Conservation (phyloP, 2,888 invertebrate genomes). For the Nebria salina region DNA sequence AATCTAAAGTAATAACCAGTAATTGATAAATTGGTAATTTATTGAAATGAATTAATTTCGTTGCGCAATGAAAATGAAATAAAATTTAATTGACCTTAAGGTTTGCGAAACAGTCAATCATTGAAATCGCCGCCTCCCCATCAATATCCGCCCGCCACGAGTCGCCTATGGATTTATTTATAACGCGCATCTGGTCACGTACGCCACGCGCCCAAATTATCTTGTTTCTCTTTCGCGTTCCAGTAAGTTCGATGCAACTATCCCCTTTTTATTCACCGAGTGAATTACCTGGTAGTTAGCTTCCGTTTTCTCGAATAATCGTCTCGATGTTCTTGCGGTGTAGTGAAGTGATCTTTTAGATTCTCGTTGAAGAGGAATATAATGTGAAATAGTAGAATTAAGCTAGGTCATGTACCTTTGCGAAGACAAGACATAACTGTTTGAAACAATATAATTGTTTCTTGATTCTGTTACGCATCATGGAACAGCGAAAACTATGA, state of each 20-base stretch:
- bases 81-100: neutral
- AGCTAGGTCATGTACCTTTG: slow-evolving; percentile 18
- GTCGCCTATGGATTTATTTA: neutral
- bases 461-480: slow-evolving; percentile 32
- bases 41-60: neutral
- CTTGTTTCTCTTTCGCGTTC: slow-evolving; percentile 1
- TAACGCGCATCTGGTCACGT: slow-evolving; percentile 35
- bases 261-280: neutral
- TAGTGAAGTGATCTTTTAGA: neutral
- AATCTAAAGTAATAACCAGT: neutral
- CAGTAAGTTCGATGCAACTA: neutral
- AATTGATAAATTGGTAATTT: neutral
- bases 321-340: neutral
- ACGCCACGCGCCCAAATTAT: slow-evolving; percentile 38
- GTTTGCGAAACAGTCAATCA: slow-evolving; percentile 1
- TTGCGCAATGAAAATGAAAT: neutral
- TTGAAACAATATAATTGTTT: slow-evolving; percentile 29
- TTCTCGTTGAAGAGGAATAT: neutral
- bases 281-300: neutral
- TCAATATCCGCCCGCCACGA: neutral
- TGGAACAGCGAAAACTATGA: slow-evolving; percentile 8
- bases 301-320: neutral
- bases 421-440: slow-evolving; percentile 24
- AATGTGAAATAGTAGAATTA: neutral
- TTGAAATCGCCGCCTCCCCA: neutral